These are phyloP conservation scores for Perccottus glenii DNA, from an alignment of 2,113 vertebrate species.

Conservation along the genomic window DNA sequence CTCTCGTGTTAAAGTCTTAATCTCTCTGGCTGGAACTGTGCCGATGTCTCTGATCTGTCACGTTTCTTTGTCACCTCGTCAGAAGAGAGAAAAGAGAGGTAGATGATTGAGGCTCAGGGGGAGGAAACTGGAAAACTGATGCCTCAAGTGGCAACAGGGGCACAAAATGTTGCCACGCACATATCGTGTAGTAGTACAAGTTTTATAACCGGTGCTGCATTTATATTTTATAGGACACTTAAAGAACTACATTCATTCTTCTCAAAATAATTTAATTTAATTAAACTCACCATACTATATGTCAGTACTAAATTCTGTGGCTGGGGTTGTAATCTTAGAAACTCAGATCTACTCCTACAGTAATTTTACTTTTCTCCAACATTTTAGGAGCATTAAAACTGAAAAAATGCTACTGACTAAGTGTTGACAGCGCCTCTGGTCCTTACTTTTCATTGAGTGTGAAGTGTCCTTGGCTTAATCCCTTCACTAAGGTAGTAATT, in stretches of 20 bases:
- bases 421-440: too few relatives aligned
- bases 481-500: too few relatives aligned
- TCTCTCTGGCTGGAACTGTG: slow-evolving; percentile 60
- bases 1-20: slow-evolving; percentile 55
- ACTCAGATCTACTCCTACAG: too few relatives aligned
- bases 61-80: slow-evolving; percentile 57
- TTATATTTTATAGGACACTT: neutral
- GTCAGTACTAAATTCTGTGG: too few relatives aligned
- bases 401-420: too few relatives aligned
- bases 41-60: slow-evolving; percentile 49
- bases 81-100: slow-evolving; percentile 38
- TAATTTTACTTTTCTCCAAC: too few relatives aligned
- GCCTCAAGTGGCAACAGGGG: slow-evolving; percentile 43
- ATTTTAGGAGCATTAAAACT: too few relatives aligned
- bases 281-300: too few relatives aligned
- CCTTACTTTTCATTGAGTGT: too few relatives aligned
- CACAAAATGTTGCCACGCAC: slow-evolving; percentile 39
- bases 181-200: neutral
- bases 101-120: slow-evolving; percentile 40
- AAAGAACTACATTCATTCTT: neutral
- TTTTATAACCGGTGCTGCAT: neutral
- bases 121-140: slow-evolving; percentile 12
- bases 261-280: too few relatives aligned
- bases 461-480: too few relatives aligned
- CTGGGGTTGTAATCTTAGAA: too few relatives aligned